Evolutionary conservation across 2,888 invertebrate genomes (phyloP).

Genomic region (Lycia hirtaria): DNA sequence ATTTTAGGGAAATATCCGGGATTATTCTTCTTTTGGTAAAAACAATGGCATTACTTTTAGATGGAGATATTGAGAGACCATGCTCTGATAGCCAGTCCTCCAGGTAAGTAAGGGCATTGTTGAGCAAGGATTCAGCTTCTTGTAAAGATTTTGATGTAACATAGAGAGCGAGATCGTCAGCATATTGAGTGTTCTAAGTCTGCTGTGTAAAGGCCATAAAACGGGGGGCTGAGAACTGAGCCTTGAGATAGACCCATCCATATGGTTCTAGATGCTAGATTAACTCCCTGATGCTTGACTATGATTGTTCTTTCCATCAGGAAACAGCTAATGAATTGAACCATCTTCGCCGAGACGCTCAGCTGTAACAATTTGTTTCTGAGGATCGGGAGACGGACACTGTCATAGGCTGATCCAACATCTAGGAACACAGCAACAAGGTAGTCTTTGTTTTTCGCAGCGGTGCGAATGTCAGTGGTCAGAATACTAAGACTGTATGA

Average conservation of each 20-base stretch:
- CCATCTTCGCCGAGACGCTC: background rate
- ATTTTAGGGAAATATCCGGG: background rate
- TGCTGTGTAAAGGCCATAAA: background rate
- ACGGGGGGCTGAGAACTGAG: background rate
- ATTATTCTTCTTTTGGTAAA: background rate
- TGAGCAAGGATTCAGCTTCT: background rate
- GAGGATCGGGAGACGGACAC: no score
- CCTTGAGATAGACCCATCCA: background rate
- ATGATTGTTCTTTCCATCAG: background rate
- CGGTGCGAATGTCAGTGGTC: no score
- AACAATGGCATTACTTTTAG: background rate
- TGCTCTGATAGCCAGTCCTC: background rate
- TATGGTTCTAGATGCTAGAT: no score
- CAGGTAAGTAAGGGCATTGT: background rate
- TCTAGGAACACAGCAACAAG: no score
- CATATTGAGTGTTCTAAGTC: background rate
- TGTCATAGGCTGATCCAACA: no score
- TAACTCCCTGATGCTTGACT: background rate
- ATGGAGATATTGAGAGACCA: background rate
- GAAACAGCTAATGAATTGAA: background rate
- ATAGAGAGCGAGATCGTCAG: background rate
- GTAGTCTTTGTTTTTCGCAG: no score
- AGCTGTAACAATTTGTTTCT: background rate
- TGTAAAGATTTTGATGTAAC: background rate
- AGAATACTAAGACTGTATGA: no score